Conservation (phyloP, 2,113 vertebrate species). For the Prionailurus bengalensis region DNA sequence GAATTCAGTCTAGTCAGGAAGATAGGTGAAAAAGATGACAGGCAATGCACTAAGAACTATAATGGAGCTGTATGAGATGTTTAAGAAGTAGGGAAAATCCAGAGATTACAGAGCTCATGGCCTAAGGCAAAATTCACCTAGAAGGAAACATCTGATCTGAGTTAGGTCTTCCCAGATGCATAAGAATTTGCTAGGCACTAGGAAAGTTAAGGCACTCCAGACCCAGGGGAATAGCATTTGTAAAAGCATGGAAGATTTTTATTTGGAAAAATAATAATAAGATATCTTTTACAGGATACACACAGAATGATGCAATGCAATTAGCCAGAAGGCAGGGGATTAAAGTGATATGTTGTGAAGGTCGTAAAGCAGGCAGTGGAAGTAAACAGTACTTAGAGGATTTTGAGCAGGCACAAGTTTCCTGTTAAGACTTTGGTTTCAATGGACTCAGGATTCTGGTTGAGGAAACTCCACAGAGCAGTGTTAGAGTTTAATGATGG, state of each 20-base stretch:
- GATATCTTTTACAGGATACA: background rate
- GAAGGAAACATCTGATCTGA: background rate
- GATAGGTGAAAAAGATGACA: background rate
- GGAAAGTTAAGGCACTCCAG: background rate
- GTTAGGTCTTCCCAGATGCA: background rate
- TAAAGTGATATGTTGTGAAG: constrained; percentile 24
- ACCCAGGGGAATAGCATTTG: background rate
- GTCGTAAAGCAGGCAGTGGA: background rate
- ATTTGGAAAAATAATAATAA: background rate
- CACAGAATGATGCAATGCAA: background rate
- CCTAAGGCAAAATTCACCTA: background rate
- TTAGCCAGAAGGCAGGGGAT: background rate
- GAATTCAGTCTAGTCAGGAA: background rate
- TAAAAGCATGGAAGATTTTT: constrained; percentile 13
- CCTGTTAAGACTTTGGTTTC: background rate
- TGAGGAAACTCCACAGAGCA: background rate
- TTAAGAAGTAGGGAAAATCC: background rate
- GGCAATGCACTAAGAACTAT: background rate
- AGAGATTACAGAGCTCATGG: background rate
- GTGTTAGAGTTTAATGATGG: background rate
- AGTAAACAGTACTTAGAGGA: background rate
- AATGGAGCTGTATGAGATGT: background rate
- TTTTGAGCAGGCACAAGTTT: background rate
- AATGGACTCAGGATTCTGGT: background rate
- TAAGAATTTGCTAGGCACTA: background rate